Evolutionary conservation across 2,113 vertebrate genomes (phyloP).

Genomic region (Agelaius phoeniceus): DNA sequence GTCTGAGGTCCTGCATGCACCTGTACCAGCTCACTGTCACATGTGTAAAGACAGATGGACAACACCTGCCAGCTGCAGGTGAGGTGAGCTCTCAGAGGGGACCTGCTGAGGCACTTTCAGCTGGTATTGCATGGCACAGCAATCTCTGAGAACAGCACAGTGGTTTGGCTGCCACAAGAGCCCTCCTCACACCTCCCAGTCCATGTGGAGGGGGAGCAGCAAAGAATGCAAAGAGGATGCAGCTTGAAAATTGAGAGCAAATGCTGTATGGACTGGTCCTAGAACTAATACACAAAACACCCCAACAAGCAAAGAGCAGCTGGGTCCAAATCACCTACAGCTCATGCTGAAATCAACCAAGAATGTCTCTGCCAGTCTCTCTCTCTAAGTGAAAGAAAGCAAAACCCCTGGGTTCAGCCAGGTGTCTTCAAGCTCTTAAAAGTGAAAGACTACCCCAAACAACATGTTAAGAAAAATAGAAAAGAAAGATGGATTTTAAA

Average conservation of each 20-base stretch:
- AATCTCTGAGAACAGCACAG: background rate
- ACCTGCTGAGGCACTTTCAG: background rate
- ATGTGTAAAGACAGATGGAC: background rate
- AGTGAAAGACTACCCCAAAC: background rate
- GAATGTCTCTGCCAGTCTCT: background rate
- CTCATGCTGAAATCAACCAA: background rate
- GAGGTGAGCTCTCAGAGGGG: background rate
- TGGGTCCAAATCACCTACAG: background rate
- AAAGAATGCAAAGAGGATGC: background rate
- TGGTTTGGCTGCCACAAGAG: background rate
- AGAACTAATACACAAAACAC: background rate
- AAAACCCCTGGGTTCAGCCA: background rate
- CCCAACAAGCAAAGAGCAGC: background rate
- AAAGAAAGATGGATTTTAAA: background rate
- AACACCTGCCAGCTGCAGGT: background rate
- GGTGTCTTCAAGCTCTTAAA: background rate
- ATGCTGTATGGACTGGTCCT: background rate
- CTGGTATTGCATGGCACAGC: background rate
- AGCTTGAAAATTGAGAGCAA: background rate
- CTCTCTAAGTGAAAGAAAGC: background rate
- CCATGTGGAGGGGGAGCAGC: background rate
- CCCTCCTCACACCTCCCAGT: background rate
- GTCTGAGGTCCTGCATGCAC: rapidly evolving
- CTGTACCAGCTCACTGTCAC: background rate
- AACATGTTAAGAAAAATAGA: background rate